A percentile compares a stretch with the other conserved stretches of the same genome.
Evolutionary conservation across 2,113 vertebrate species (phyloP).

Genomic region (Colinus virginianus): DNA sequence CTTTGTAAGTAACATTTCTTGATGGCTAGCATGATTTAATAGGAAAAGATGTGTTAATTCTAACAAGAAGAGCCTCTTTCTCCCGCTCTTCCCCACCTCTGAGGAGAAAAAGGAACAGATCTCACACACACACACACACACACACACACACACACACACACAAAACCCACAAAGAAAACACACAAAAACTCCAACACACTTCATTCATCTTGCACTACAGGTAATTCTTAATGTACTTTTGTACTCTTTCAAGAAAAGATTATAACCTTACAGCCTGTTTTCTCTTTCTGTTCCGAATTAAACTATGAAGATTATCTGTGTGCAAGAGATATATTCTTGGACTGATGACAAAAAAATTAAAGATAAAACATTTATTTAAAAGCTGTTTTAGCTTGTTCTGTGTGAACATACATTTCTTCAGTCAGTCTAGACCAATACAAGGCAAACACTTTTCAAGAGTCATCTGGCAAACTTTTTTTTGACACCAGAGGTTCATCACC

Average conservation of each 20-base stretch:
- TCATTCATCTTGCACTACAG: background rate
- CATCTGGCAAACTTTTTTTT: background rate
- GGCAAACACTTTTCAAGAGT: background rate
- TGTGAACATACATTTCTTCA: background rate
- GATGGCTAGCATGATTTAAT: background rate
- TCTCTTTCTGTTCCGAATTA: background rate
- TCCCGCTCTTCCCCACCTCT: rapidly evolving
- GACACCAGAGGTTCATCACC: background rate
- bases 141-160: background rate
- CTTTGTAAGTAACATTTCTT: background rate
- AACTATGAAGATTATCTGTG: background rate
- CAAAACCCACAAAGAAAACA: background rate
- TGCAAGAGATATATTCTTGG: background rate
- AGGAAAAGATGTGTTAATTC: background rate
- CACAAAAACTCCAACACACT: background rate
- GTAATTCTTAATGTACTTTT: background rate
- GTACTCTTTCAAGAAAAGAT: background rate
- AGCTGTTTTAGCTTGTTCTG: background rate
- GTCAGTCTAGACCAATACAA: background rate
- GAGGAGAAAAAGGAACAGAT: no score
- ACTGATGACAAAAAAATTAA: background rate
- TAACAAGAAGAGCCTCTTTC: background rate
- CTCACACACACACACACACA: background rate
- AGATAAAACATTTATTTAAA: background rate
- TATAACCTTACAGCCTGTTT: background rate